A percentile compares a stretch with the other conserved stretches of the same genome.
Evolutionary conservation across 2,113 vertebrate genomes (phyloP).

Genomic region (Erythrocercus mccallii): DNA sequence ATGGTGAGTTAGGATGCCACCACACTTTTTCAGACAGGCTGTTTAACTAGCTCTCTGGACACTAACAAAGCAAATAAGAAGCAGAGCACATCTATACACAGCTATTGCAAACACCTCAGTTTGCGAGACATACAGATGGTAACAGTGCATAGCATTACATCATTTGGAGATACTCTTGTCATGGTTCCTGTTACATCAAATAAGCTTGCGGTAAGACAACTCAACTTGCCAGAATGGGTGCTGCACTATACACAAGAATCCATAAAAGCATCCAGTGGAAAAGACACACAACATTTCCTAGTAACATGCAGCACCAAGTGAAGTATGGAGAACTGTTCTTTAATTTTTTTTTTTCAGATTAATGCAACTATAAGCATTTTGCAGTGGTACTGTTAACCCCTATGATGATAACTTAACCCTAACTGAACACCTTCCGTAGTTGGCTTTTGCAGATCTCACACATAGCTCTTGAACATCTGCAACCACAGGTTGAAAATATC

Average conservation of each 20-base stretch:
- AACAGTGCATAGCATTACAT: neutral
- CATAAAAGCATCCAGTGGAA: neutral
- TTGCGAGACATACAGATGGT: neutral
- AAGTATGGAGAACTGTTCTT: neutral
- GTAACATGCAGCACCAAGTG: neutral
- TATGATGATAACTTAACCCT: neutral
- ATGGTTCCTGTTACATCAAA: neutral
- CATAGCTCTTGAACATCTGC: neutral
- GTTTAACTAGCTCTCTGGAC: neutral
- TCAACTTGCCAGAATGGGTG: neutral
- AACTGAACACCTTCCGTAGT: neutral
- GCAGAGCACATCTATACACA: neutral
- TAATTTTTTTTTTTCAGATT: neutral
- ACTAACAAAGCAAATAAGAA: neutral
- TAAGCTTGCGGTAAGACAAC: rapidly evolving
- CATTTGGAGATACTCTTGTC: neutral
- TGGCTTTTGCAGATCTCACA: neutral
- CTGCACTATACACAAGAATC: neutral
- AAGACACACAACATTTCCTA: neutral
- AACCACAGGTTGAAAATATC: neutral
- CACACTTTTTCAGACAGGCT: neutral
- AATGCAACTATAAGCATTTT: neutral
- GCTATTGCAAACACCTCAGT: neutral
- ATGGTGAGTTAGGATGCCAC: rapidly evolving
- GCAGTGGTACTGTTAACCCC: neutral